Evolutionary conservation across 2,888 invertebrate species (phyloP).

Genomic region (Nomada flava): DNA sequence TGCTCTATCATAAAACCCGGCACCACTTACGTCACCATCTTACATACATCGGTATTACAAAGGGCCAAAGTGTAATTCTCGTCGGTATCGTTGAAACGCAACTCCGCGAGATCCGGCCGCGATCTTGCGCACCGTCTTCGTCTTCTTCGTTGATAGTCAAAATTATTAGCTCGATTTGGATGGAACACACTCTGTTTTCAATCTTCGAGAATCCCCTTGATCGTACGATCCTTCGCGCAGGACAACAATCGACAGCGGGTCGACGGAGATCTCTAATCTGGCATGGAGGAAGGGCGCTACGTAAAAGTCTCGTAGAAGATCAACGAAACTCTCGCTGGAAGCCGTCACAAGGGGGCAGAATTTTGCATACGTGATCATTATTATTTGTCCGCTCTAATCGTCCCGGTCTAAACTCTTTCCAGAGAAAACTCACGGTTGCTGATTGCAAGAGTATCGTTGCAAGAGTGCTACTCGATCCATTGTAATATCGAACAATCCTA

Average conservation of each 20-base stretch:
- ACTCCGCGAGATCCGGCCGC: not conserved
- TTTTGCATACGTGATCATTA: too few relatives aligned
- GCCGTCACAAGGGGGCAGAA: not conserved
- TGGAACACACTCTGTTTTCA: not conserved
- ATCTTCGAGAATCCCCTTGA: not conserved
- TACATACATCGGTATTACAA: constrained; percentile 37
- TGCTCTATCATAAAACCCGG: constrained; percentile 76
- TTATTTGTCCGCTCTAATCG: too few relatives aligned
- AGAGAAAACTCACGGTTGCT: not conserved
- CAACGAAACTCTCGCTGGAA: constrained; percentile 3
- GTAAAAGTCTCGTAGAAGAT: constrained; percentile 21
- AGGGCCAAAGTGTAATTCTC: constrained; percentile 23
- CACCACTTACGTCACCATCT: constrained; percentile 46
- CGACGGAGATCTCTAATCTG: constrained; percentile 26
- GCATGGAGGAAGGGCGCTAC: constrained; percentile 12
- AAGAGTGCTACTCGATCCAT: too few relatives aligned
- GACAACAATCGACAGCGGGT: constrained; percentile 7
- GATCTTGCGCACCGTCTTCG: not conserved
- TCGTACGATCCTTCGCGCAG: not conserved
- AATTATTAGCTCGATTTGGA: not conserved
- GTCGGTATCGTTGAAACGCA: constrained; percentile 3
- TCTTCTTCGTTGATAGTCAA: constrained; percentile 32
- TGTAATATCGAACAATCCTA: too few relatives aligned
- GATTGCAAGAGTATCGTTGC: too few relatives aligned
- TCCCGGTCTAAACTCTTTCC: too few relatives aligned